These are phyloP conservation scores for Narcine bancroftii DNA, from an alignment of 2,113 vertebrate genomes.

Conservation along the genomic window DNA sequence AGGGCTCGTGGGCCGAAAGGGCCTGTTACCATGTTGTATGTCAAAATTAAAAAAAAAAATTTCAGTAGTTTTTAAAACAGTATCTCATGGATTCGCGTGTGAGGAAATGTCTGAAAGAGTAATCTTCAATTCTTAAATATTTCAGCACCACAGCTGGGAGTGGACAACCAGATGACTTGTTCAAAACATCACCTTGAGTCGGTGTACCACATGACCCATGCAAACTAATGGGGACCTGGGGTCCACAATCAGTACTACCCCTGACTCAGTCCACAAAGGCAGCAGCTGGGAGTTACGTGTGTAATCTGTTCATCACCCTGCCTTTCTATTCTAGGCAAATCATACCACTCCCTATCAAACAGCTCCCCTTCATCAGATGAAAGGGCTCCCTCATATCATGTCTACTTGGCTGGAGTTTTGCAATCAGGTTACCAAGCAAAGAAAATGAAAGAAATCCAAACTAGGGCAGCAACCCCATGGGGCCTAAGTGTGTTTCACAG, in stretches of 20 bases:
- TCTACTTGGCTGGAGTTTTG: neutral
- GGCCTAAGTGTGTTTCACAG: neutral
- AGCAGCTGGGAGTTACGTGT: neutral
- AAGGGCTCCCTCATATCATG: neutral
- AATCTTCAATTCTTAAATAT: neutral
- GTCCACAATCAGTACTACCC: no score
- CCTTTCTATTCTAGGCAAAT: neutral
- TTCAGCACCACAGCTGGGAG: neutral
- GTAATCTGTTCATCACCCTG: neutral
- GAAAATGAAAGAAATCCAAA: neutral
- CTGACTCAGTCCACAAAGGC: no score
- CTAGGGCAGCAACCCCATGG: neutral
- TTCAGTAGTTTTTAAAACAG: no score
- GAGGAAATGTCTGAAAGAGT: neutral
- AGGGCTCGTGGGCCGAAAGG: no score
- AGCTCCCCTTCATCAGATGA: no score
- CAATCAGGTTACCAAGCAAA: slow-evolving; percentile 13
- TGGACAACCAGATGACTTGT: neutral
- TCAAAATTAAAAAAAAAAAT: no score
- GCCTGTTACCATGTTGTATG: no score
- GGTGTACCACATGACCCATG: no score
- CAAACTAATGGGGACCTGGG: neutral
- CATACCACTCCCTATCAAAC: no score
- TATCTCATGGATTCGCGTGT: no score
- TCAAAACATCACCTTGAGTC: neutral